Evolutionary conservation across 1,140 invertebrate species (phyloP).

Genomic region (Lineus longissimus): DNA sequence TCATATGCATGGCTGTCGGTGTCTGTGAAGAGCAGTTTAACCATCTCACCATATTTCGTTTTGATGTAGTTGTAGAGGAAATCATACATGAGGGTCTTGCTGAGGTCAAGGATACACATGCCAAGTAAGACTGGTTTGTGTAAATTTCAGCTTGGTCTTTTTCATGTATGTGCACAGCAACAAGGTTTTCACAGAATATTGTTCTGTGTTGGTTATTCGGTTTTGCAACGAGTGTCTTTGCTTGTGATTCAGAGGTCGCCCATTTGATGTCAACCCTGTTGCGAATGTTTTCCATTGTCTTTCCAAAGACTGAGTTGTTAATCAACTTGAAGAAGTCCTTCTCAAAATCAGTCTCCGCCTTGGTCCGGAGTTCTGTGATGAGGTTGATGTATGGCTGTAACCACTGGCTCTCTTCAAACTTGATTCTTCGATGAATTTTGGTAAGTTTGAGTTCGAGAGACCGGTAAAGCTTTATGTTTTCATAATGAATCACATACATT

Average conservation of each 20-base stretch:
- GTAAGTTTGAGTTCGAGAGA: conserved; percentile 19
- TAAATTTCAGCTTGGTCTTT: conserved; percentile 24
- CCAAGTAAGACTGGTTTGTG: conserved; percentile 31
- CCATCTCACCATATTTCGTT: conserved; percentile 34
- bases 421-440: conserved; percentile 19
- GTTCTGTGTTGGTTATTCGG: conserved; percentile 39
- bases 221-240: conserved; percentile 35
- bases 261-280: conserved; percentile 41
- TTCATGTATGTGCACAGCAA: conserved; percentile 20
- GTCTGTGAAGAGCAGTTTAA: conserved; percentile 47
- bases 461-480: conserved; percentile 21
- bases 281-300: conserved; percentile 52
- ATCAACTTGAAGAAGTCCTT: conserved; percentile 52
- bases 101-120: conserved; percentile 26
- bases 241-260: conserved; percentile 9
- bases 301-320: conserved; percentile 54
- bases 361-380: conserved; percentile 33
- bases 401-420: conserved; percentile 21
- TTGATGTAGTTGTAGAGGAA: conserved; percentile 41
- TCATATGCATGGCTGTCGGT: conserved; percentile 52
- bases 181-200: conserved; percentile 40
- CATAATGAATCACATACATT: conserved; percentile 21
- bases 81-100: conserved; percentile 36
- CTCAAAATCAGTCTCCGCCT: conserved; percentile 48
- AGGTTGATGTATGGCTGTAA: conserved; percentile 20